Evolutionary conservation across 64 coral and sea anemone genomes (phyloP).

Genomic region (Montipora cactus): DNA sequence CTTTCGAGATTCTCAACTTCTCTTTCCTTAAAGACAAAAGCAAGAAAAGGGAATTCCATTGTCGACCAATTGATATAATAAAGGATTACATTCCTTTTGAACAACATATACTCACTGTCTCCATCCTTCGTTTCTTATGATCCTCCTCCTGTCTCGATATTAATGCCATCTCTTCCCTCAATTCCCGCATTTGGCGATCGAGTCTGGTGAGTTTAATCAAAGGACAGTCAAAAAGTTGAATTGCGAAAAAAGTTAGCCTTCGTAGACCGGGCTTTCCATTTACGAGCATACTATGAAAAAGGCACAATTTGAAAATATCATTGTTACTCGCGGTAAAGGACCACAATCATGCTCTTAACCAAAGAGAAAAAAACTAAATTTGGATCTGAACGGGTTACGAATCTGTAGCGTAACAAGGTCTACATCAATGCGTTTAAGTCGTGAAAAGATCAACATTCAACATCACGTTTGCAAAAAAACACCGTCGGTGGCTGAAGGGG

Average conservation of each 20-base stretch:
- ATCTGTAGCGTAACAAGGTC: neutral
- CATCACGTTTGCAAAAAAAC: too few relatives aligned
- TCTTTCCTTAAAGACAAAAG: conserved; percentile 64
- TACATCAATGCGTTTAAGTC: neutral
- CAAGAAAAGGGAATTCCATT: neutral
- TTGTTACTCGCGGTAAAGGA: neutral
- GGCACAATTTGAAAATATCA: too few relatives aligned
- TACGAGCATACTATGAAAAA: too few relatives aligned
- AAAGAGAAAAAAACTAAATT: neutral
- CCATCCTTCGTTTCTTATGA: conserved; percentile 84
- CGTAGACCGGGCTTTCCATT: too few relatives aligned
- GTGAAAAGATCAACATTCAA: too few relatives aligned
- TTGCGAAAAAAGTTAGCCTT: too few relatives aligned
- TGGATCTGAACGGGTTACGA: neutral
- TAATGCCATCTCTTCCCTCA: conserved; percentile 78
- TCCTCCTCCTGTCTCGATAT: conserved; percentile 88
- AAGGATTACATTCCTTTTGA: neutral
- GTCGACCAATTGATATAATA: neutral
- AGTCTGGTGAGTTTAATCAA: conserved; percentile 22
- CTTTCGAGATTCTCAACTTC: conserved; percentile 83
- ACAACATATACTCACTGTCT: conserved; percentile 70
- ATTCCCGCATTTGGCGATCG: conserved; percentile 83
- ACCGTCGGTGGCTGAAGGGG: too few relatives aligned
- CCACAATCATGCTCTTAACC: neutral
- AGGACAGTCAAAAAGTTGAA: neutral